These are phyloP conservation scores for Thymelicus lineola DNA, from an alignment of 2,888 invertebrate species.

Conservation along the genomic window DNA sequence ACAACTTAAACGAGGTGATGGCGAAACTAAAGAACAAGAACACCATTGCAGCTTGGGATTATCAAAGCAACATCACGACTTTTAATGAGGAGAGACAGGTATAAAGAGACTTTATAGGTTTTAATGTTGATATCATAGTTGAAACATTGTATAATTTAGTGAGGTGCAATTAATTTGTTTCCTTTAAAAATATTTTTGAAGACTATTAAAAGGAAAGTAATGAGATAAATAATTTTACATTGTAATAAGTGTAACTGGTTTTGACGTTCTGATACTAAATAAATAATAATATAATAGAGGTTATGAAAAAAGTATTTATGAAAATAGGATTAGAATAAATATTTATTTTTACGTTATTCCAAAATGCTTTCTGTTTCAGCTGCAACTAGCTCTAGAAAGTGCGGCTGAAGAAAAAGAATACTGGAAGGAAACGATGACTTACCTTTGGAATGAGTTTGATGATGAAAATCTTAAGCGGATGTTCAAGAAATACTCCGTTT, in stretches of 20 bases:
- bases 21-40: constrained; percentile 83
- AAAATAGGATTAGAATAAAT: no score
- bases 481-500: constrained; percentile 88
- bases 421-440: constrained; percentile 88
- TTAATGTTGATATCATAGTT: background rate
- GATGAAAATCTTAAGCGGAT: constrained; percentile 89
- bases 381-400: constrained; percentile 65
- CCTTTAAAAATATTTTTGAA: no score
- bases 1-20: constrained; percentile 85
- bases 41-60: constrained; percentile 89
- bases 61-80: constrained; percentile 90
- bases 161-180: no score
- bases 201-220: no score
- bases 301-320: no score
- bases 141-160: no score
- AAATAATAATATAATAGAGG: no score
- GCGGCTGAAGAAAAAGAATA: constrained; percentile 86
- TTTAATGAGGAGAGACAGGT: constrained; percentile 85
- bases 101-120: constrained; percentile 33
- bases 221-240: no score
- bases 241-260: no score
- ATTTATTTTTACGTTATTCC: no score
- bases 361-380: constrained; percentile 50
- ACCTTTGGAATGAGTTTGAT: constrained; percentile 89
- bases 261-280: no score